These are phyloP conservation scores for Nannospalax galili DNA, from an alignment of 2,113 vertebrate species.

Conservation along the genomic window DNA sequence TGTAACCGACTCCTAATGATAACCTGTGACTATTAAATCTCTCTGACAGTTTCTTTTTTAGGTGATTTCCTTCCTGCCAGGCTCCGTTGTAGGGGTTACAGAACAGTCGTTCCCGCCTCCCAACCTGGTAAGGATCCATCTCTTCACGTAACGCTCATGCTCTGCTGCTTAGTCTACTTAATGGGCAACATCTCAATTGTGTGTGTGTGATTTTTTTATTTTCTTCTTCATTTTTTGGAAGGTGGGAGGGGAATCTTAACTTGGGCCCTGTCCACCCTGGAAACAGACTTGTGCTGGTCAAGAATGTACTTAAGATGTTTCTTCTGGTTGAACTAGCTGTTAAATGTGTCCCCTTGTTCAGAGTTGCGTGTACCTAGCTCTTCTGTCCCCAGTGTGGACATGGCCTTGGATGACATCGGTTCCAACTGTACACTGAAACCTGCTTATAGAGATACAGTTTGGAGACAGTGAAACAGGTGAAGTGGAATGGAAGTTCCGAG, in stretches of 20 bases:
- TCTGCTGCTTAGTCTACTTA: conserved; percentile 85
- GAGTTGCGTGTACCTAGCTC: conserved; percentile 82
- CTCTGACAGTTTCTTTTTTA: conserved; percentile 99
- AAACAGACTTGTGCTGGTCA: conserved; percentile 84
- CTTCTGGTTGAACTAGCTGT: conserved; percentile 80
- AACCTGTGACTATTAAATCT: conserved; percentile 98
- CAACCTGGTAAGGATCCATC: conserved; percentile 99
- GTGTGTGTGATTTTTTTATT: conserved; percentile 62
- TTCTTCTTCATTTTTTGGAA: conserved; percentile 36
- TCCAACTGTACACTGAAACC: conserved; percentile 84
- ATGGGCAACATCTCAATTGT: conserved; percentile 74
- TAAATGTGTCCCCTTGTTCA: conserved; percentile 83
- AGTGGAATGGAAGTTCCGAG: conserved; percentile 84
- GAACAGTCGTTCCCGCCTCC: conserved; percentile 94
- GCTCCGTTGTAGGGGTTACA: conserved; percentile 96
- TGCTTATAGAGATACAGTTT: conserved; percentile 84
- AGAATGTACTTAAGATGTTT: conserved; percentile 77
- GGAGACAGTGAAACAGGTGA: conserved; percentile 83
- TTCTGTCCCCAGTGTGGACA: conserved; percentile 85
- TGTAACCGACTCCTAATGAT: conserved; percentile 88
- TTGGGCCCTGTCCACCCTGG: conserved; percentile 84
- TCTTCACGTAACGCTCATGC: conserved; percentile 90
- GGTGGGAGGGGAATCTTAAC: conserved; percentile 67
- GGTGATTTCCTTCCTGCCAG: conserved; percentile 96
- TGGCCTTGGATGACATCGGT: conserved; percentile 83